Base-by-base conservation (phyloP, 1,140 invertebrate species). In the Thereuonema tuberculata region DNA sequence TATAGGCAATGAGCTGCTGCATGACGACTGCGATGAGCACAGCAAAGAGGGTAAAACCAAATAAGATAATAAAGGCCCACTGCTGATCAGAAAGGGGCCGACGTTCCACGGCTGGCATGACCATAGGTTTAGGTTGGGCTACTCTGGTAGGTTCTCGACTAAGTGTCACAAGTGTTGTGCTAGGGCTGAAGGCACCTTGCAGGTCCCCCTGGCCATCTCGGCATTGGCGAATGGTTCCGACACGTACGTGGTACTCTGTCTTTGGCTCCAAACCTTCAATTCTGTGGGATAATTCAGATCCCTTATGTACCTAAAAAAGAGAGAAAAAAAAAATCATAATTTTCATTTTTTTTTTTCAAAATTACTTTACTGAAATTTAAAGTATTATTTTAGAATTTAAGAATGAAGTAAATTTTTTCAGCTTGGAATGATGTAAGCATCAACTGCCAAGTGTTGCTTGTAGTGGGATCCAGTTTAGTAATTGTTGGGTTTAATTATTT, bases 221-320 rank as follows among this genome's bases (percentile, higher is more conserved):
- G 60, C 79, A 77, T 58, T 80, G 72, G 31, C 86, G 78, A 55
- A 88, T 78, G 1, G 83, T 81, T 73, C 83, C 84, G 20, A 89
- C 85, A 25, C 85, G 78, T 54, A 86, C 79, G 63, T 76, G 71
- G 69, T 89, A 89, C 63, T 86, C 84, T 27, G 78, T 78, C 61
- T 82, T 82, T 20, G 82, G 75, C 64, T 83, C 79, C 63, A 89
- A 74, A 67, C 81, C 80, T 62, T 81, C 79, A 64, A 89, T 70
- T 56, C 71, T 72, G 67, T 77, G 83, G 67, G 77, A 80, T 21
- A 80, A 81, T 60, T 83, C 84, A 60, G 73, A 65, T 47, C 86
- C 86, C 64, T 77, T 74, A 68, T 88, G 88, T 37, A 86, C 78
- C 84, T 89, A 72, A 23, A 53, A 65, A 25, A 61, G 2, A 63